Evolutionary conservation across 1,140 invertebrate genomes (phyloP).

Genomic region (Aphelenchoides besseyi): DNA sequence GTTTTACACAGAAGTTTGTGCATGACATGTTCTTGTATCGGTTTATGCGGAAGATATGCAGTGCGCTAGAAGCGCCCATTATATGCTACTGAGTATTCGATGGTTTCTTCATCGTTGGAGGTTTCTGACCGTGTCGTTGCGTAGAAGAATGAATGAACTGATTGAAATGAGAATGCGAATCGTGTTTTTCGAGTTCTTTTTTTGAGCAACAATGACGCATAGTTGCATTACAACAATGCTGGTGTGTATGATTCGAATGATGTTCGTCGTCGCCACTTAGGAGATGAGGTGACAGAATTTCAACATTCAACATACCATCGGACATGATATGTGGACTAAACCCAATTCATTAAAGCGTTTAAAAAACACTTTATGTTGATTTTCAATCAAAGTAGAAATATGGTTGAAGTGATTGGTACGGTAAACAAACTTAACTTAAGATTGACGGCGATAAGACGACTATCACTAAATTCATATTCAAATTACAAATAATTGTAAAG

Average conservation of each 20-base stretch:
- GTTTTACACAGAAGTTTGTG: too few relatives aligned
- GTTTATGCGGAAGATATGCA: too few relatives aligned
- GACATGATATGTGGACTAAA: slow-evolving; percentile 12
- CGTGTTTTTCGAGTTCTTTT: background rate
- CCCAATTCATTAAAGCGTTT: too few relatives aligned
- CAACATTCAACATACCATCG: background rate
- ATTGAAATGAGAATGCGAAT: background rate
- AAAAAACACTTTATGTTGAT: too few relatives aligned
- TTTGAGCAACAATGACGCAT: background rate
- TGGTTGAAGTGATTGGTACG: background rate
- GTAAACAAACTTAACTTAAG: too few relatives aligned
- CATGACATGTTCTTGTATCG: too few relatives aligned
- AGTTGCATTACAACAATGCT: background rate
- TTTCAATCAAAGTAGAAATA: background rate
- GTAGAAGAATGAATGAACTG: slow-evolving; percentile 10
- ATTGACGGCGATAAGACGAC: slow-evolving; percentile 10
- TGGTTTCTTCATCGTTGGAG: background rate
- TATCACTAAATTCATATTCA: background rate
- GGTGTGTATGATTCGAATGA: background rate
- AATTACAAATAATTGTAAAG: background rate
- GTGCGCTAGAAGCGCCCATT: too few relatives aligned
- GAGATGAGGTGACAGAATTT: slow-evolving; percentile 7
- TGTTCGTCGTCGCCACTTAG: slow-evolving; percentile 3
- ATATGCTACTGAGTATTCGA: background rate
- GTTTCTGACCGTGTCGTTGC: background rate